phyloP scores from a whole-genome alignment of 2,113 vertebrate species.

The Rostratula benghalensis region DNA sequence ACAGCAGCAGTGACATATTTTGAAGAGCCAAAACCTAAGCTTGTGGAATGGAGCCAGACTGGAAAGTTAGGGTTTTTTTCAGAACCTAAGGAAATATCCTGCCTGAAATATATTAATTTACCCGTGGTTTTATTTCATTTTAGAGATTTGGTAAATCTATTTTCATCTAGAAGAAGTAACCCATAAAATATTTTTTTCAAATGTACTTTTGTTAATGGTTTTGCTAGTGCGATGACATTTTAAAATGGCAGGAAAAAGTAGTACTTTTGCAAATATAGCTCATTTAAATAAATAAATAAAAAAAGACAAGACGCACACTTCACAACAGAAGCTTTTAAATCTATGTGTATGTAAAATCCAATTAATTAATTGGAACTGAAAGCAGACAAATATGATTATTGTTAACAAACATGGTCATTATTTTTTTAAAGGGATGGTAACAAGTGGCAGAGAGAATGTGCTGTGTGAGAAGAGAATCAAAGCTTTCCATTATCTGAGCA shows the following conservation, averaged over 20 bases:
- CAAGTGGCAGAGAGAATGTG: background rate
- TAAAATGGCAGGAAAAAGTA: accelerated
- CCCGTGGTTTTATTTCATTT: background rate
- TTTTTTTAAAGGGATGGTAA: background rate
- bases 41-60: background rate
- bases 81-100: background rate
- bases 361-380: background rate
- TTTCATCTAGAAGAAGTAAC: background rate
- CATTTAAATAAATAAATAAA: background rate
- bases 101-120: background rate
- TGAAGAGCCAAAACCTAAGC: background rate
- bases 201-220: background rate
- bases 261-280: background rate
- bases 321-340: background rate
- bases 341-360: background rate
- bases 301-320: background rate
- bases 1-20: background rate
- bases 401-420: background rate
- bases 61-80: background rate
- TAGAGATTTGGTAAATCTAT: background rate
- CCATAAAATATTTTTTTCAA: background rate
- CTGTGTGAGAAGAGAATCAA: background rate
- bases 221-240: background rate
- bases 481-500: background rate
- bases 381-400: background rate